These are phyloP conservation scores for Salmo trutta DNA, from an alignment of 2,797 vertebrate genomes.

Conservation along the genomic window DNA sequence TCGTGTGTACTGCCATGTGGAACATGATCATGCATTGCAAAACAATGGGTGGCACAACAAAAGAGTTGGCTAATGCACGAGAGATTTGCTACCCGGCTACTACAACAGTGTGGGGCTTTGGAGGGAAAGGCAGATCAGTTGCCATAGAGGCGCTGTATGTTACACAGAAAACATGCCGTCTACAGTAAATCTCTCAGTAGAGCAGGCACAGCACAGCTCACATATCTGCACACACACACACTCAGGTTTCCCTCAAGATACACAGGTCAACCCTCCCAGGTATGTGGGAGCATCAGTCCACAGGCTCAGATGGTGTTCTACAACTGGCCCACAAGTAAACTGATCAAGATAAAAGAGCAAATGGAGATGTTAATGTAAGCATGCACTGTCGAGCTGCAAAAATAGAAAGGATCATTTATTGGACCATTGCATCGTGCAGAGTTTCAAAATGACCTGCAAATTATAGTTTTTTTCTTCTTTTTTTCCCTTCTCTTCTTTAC, in stretches of 20 bases:
- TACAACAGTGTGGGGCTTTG: not conserved
- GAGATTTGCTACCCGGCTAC: too few species aligned
- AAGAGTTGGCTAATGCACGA: too few species aligned
- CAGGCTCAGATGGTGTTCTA: not conserved
- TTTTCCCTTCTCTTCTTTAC: too few species aligned
- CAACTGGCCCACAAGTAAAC: not conserved
- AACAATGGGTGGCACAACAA: too few species aligned
- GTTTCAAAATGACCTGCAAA: not conserved
- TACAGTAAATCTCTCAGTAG: not conserved
- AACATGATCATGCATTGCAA: too few species aligned
- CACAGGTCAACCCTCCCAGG: not conserved
- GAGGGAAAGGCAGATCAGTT: not conserved
- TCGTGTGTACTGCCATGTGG: too few species aligned
- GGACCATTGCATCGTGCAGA: not conserved
- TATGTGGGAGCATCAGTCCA: not conserved
- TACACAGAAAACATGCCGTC: not conserved
- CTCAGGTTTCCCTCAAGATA: not conserved
- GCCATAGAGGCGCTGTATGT: not conserved
- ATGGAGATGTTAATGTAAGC: not conserved
- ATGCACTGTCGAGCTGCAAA: not conserved
- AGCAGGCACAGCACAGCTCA: slow-evolving; percentile 1
- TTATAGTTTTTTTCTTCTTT: too few species aligned
- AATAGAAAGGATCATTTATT: not conserved
- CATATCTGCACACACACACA: not conserved
- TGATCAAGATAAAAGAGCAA: not conserved